Evolutionary conservation across 2,797 vertebrate species (phyloP), one percentile per base, ranked within the genome.

Genomic region (Silurus lanzhouensis): DNA sequence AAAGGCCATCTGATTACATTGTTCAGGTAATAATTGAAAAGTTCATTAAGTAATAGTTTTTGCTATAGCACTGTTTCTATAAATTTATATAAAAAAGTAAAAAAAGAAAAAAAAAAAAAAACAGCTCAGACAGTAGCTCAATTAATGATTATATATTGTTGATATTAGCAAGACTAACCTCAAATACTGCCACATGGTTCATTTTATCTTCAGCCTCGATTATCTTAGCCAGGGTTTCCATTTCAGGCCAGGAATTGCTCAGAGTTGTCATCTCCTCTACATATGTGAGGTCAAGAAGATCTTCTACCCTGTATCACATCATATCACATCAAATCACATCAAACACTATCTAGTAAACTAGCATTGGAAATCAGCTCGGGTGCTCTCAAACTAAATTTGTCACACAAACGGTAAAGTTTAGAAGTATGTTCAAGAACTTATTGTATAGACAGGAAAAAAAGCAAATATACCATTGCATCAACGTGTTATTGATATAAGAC

Each of bases 241-340:
- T 94, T 0, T 91, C 93, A 0, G 78, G 63, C 78, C 94, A 92
- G 0, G 48, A 90, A 81, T 89, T 83, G 27, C 90, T 93, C 86
- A 94, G 88, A 8, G 89, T 72, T 22, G 90, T 92, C 20, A 89
- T 94, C 75, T 96, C 93, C 81, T 79, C 90, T 5, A 98, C 88
- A 19, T 86, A 86, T 90, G 94, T 88, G 78, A 99, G 92, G 89
- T 97, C 96, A 9, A 97, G 96, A 0, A 96, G 94, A 89, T 99
- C 98, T 91, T 97, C 96, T 25, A 96, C 91, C 91, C 98, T 99
- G 91, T 2, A 86, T 82, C 0, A 82, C 55, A 67, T 22, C 6
- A 64, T 52, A 58, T 38, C 19, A 78, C 76, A 31, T 20, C 74
- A 5, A 6, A 20, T 8, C 27, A 27, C 76, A 31, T 20, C 74